Conservation (phyloP, 2,113 vertebrate species). For the Elephantulus edwardii region DNA sequence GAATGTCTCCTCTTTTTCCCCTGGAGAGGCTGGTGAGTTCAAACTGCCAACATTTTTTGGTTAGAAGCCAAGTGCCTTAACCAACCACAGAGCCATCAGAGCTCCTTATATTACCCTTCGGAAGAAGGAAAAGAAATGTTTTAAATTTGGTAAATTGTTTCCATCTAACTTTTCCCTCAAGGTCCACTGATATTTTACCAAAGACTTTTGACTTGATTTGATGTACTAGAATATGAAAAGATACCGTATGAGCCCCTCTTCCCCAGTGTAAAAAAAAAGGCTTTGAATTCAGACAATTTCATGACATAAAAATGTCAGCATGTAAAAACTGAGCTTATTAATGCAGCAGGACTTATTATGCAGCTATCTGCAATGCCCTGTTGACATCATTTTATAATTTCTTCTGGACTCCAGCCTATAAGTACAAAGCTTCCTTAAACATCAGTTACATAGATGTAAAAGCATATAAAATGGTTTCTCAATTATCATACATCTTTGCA, state of each 20-base stretch:
- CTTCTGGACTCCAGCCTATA: not conserved
- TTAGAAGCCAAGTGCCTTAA: too few species aligned
- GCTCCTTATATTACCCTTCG: too few species aligned
- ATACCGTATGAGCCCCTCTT: not conserved
- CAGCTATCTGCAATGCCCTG: not conserved
- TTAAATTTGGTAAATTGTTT: not conserved
- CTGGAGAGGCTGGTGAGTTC: too few species aligned
- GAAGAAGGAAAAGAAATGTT: not conserved
- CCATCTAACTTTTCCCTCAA: not conserved
- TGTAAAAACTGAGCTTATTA: not conserved
- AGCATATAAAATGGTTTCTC: not conserved
- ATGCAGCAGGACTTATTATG: not conserved
- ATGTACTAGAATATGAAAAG: not conserved
- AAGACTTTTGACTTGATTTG: not conserved
- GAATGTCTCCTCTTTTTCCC: too few species aligned
- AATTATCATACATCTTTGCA: not conserved
- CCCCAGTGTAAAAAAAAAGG: not conserved
- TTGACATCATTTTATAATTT: not conserved
- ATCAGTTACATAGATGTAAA: not conserved
- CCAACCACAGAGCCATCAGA: too few species aligned
- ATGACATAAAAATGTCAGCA: not conserved
- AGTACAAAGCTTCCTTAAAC: not conserved
- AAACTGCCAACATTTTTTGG: too few species aligned
- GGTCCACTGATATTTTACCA: not conserved
- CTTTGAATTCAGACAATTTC: not conserved